These are phyloP conservation scores for Halcyon malimbica DNA, from an alignment of 2,113 vertebrate genomes.

Conservation along the genomic window DNA sequence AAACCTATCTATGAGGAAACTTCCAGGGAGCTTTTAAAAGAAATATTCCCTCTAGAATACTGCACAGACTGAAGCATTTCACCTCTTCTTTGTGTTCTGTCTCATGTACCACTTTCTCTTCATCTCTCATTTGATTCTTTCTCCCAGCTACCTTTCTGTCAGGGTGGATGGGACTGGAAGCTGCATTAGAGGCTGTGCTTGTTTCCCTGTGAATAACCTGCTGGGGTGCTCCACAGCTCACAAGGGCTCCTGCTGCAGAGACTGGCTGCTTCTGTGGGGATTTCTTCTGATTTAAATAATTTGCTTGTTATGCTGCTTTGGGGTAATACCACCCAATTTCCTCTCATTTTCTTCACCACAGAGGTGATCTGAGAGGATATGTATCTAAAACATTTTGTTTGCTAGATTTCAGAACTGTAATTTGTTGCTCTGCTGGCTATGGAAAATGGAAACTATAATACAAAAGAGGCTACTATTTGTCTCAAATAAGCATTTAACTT, in stretches of 20 bases:
- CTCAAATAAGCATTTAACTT: constrained; percentile 68
- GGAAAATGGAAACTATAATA: constrained; percentile 20
- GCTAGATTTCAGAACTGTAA: constrained; percentile 1
- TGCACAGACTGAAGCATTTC: not conserved
- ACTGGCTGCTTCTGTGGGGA: not conserved
- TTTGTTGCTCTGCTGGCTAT: constrained; percentile 2
- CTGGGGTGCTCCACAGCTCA: accelerated
- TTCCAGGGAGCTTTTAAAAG: not conserved
- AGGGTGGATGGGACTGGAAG: not conserved
- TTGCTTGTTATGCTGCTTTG: not conserved
- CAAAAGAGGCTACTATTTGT: constrained; percentile 39
- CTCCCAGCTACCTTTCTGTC: not conserved
- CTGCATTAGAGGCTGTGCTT: not conserved
- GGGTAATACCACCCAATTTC: not conserved
- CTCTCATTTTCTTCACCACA: not conserved
- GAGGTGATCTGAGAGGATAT: not conserved
- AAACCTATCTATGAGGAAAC: not conserved
- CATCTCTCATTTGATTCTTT: not conserved
- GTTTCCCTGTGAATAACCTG: not conserved
- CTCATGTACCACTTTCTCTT: not conserved
- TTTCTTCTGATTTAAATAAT: not conserved
- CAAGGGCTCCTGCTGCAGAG: not conserved
- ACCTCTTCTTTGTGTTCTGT: not conserved
- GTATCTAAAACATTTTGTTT: not conserved
- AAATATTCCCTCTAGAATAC: not conserved